Conservation (phyloP, 2,113 vertebrate species). For the Ictidomys tridecemlineatus region DNA sequence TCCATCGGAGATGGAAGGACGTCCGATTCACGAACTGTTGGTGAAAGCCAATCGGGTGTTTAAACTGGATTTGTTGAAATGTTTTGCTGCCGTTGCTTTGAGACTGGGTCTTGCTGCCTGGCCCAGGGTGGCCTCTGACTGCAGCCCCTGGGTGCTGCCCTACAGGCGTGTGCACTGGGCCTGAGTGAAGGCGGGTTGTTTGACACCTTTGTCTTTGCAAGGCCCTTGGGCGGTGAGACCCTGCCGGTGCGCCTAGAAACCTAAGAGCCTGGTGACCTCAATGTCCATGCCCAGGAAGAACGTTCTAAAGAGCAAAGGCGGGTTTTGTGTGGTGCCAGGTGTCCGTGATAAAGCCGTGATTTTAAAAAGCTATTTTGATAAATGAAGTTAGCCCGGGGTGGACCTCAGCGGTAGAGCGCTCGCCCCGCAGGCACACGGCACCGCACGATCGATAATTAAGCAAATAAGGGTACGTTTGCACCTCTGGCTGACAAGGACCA, state of each 20-base stretch:
- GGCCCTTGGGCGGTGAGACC: not conserved
- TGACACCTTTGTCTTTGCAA: not conserved
- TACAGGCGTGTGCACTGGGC: not conserved
- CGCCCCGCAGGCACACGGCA: not conserved
- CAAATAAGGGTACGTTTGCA: not conserved
- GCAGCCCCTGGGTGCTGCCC: not conserved
- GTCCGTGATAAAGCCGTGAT: not conserved
- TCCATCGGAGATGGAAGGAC: not conserved
- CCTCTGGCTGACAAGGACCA: not conserved
- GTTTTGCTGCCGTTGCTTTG: not conserved
- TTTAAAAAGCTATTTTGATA: not conserved
- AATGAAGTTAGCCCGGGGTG: not conserved
- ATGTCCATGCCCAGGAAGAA: not conserved
- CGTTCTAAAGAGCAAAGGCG: not conserved
- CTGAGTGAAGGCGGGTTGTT: not conserved
- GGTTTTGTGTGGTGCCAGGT: too few species aligned
- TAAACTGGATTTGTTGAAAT: not conserved
- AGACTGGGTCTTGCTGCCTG: not conserved
- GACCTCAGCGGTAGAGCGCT: not conserved
- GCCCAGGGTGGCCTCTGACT: not conserved
- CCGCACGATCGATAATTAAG: not conserved
- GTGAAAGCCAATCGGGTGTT: not conserved
- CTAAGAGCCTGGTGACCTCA: accelerated
- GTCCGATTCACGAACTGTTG: not conserved
- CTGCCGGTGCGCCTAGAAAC: not conserved